Conservation (phyloP, 2,797 vertebrate genomes). For the Kryptopterus vitreolus region DNA sequence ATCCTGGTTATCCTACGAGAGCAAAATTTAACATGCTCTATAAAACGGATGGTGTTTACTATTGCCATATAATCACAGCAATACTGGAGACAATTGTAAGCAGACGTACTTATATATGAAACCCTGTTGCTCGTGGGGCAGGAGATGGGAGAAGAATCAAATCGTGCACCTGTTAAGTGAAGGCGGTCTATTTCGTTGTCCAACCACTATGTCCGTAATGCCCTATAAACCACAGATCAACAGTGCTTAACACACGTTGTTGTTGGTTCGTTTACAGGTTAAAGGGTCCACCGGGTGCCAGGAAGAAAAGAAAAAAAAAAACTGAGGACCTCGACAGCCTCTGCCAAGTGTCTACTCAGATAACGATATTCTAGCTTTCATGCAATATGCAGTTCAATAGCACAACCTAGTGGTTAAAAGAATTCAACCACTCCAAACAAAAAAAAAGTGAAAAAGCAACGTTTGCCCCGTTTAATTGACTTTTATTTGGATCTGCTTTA, state of each 20-base stretch:
- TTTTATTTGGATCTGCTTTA: background rate
- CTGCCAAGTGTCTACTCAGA: background rate
- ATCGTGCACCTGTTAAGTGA: too few species aligned
- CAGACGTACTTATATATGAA: background rate
- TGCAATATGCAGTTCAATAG: background rate
- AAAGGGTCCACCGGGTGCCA: background rate
- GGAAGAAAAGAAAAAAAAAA: too few species aligned
- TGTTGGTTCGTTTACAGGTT: background rate
- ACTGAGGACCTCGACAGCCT: background rate
- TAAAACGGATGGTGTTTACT: background rate
- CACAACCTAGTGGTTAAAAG: slow-evolving; percentile 7
- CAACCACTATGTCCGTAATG: too few species aligned
- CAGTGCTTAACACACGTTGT: too few species aligned
- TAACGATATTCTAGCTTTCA: background rate
- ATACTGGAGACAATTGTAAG: background rate
- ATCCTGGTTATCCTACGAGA: background rate
- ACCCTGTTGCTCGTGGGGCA: background rate
- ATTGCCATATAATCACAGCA: background rate
- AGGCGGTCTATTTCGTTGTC: too few species aligned
- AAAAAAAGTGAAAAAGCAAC: background rate
- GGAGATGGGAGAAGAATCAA: background rate
- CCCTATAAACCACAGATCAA: too few species aligned
- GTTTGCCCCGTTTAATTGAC: background rate
- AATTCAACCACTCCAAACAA: background rate
- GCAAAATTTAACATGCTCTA: background rate